Percentiles rank a stretch among this genome's conserved stretches.
Evolutionary conservation across 2,113 vertebrate species (phyloP).

Genomic region (Macrotus californicus): DNA sequence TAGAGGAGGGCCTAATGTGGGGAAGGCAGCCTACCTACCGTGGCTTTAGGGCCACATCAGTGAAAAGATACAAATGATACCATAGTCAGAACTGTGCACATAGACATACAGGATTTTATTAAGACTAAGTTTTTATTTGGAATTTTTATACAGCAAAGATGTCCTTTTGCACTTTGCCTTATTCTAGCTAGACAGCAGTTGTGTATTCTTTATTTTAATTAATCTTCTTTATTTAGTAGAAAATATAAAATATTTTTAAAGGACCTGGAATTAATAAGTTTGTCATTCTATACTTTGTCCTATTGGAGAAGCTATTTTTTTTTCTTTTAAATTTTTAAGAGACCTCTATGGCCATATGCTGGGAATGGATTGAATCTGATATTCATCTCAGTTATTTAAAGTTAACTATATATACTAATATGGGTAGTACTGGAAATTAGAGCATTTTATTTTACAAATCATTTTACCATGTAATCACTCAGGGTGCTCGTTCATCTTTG

Average conservation of each 20-base stretch:
- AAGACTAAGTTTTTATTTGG: background rate
- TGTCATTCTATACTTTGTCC: background rate
- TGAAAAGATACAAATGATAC: background rate
- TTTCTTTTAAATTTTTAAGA: background rate
- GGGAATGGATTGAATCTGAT: background rate
- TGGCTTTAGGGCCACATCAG: background rate
- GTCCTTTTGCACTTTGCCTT: background rate
- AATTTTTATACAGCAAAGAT: background rate
- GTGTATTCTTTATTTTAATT: background rate
- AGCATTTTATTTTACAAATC: background rate
- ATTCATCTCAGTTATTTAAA: background rate
- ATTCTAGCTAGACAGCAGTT: background rate
- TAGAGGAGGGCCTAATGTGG: background rate
- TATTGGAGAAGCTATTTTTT: background rate
- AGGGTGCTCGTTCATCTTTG: background rate
- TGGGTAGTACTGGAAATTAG: background rate
- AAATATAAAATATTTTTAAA: background rate
- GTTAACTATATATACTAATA: background rate
- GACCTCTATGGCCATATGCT: background rate
- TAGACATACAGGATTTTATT: background rate
- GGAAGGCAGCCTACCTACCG: background rate
- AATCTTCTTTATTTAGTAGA: background rate
- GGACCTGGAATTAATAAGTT: background rate
- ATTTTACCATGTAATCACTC: background rate
- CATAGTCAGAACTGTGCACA: background rate